phyloP scores from a whole-genome alignment of 2,113 vertebrate genomes.

The Pungitius pungitius region DNA sequence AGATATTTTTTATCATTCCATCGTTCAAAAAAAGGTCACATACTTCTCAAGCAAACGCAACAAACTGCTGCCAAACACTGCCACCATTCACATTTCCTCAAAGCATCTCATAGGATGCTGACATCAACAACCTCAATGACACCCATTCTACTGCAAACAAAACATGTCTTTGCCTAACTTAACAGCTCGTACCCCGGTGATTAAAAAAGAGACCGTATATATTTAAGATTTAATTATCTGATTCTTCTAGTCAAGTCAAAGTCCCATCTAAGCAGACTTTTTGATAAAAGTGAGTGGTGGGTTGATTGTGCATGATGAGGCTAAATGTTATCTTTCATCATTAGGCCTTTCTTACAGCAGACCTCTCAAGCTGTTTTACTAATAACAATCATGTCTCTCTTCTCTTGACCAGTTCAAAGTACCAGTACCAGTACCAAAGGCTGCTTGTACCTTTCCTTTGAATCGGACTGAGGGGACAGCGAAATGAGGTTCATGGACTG shows the following conservation, averaged over 20 bases:
- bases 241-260: background rate
- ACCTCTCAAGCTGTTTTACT: background rate
- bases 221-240: slow-evolving; percentile 9
- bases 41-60: slow-evolving; percentile 17
- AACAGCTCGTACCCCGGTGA: slow-evolving; percentile 2
- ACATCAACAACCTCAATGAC: slow-evolving; percentile 26
- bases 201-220: background rate
- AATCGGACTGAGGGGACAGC: background rate
- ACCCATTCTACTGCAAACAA: slow-evolving; percentile 6
- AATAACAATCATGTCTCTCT: too few relatives aligned
- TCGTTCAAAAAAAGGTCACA: slow-evolving; percentile 48
- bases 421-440: too few relatives aligned
- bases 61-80: slow-evolving; percentile 1
- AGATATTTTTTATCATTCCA: slow-evolving; percentile 65
- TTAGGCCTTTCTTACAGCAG: background rate
- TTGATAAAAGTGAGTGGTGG: background rate
- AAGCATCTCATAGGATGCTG: slow-evolving; percentile 34
- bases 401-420: too few relatives aligned
- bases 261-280: slow-evolving; percentile 1
- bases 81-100: background rate
- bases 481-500: background rate
- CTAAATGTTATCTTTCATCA: background rate
- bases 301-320: background rate
- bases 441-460: background rate
- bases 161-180: slow-evolving; percentile 8